Percentiles rank a stretch among this genome's conserved stretches.
Evolutionary conservation across 2,797 vertebrate genomes (phyloP).

Genomic region (Neostethus bicornis): DNA sequence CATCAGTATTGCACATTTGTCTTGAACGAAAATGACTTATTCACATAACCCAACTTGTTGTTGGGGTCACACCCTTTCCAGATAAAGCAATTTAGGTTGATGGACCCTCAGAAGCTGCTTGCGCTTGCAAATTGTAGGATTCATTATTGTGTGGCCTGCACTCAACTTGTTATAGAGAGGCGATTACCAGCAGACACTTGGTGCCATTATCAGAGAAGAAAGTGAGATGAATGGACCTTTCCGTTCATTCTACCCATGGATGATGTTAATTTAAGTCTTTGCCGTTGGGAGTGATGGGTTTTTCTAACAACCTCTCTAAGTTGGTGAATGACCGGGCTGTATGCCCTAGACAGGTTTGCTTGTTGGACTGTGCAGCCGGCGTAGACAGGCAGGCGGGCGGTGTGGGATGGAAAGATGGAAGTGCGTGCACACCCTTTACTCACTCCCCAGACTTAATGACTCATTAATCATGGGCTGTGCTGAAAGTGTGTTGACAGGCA

Average conservation of each 20-base stretch:
- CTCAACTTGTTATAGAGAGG: constrained; percentile 47
- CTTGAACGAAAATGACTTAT: constrained; percentile 72
- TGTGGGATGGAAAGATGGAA: constrained; percentile 24
- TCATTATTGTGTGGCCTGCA: constrained; percentile 68
- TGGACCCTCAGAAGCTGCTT: constrained; percentile 67
- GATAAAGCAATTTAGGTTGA: constrained; percentile 73
- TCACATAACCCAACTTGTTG: constrained; percentile 67
- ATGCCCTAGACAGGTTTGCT: constrained; percentile 27
- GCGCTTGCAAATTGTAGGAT: constrained; percentile 69
- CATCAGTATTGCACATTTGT: constrained; percentile 71
- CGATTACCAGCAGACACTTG: constrained; percentile 60
- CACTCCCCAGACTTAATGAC: constrained; percentile 36
- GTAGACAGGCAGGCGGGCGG: constrained; percentile 7
- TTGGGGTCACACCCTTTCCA: constrained; percentile 60
- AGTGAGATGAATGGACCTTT: constrained; percentile 63
- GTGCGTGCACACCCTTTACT: constrained; percentile 29
- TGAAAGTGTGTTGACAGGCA: constrained; percentile 45
- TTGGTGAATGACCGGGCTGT: constrained; percentile 64
- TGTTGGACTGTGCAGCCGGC: constrained; percentile 19
- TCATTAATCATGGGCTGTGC: constrained; percentile 64
- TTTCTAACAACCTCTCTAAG: constrained; percentile 50
- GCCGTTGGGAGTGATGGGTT: constrained; percentile 61
- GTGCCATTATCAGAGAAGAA: constrained; percentile 57
- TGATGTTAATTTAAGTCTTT: constrained; percentile 63
- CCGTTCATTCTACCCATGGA: constrained; percentile 35